Base-by-base conservation (phyloP, 2,797 vertebrate species). In the Psittacula derbiana region DNA sequence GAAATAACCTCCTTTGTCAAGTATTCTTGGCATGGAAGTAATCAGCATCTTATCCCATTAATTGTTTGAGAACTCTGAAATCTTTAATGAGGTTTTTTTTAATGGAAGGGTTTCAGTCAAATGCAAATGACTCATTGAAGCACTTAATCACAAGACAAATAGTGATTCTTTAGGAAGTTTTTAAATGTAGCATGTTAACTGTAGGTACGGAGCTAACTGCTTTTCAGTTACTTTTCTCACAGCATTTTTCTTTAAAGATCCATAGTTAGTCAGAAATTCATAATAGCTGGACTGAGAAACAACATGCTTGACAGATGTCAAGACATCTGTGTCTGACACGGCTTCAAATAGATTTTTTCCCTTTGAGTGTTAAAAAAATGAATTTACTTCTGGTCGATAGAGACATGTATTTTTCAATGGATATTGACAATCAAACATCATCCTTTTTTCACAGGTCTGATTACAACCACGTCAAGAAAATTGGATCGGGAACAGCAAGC, bases 401-500 rank as follows among this genome's bases (percentile, higher is more conserved):
- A 88, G 55, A 75, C 49, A 58, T 12, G 18, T 67, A 43, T 88
- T 90, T 81, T 90, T 88, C 73, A 93, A 36, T 8, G 38, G 66
- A 46, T 93, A 83, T 83, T 97, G 79, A 93, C 94, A 96, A 72
- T 96, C 86, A 95, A 97, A 96, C 96, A 47, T 95, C 92, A 94
- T 97, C 46, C 16, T 96, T 94, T 97, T 83, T 92, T 87, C 97
- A 71, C 97, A 99, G 99, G 99, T 97, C 97, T 99, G 91, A 99
- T 99, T 97, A 98, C 98, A 57, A 99, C 99, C 72, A 99, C 99
- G 2, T 98, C 99, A 64, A 98, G 99, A 92, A 99, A 98, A 97
- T 90, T 99, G 97, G 99, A 99, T 96, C 98, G 99, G 5, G 99
- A 99, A 72, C 99, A 99, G 95, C 99, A 99, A 96, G 97, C 98